Conservation (phyloP, 2,113 vertebrate genomes). For the Saguinus midas region DNA sequence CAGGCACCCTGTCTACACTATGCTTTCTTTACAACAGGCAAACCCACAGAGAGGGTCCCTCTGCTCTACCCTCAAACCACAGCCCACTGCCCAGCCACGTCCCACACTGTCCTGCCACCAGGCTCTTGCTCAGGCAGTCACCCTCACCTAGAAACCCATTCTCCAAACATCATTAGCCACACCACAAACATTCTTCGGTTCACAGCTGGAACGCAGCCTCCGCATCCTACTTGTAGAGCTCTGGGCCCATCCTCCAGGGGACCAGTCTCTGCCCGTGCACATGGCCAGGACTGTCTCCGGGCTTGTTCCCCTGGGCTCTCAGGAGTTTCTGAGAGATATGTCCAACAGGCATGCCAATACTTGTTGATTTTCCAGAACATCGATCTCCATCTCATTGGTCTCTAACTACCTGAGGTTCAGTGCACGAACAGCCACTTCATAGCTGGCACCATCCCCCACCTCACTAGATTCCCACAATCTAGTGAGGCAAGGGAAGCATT, state of each 20-base stretch:
- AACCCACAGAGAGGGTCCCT: not conserved
- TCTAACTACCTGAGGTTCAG: not conserved
- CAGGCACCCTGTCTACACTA: not conserved
- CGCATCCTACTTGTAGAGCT: not conserved
- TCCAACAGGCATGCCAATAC: rapidly evolving
- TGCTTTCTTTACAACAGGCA: not conserved
- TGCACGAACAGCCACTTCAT: not conserved
- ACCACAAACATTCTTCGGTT: not conserved
- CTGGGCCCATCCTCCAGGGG: not conserved
- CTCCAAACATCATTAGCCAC: not conserved
- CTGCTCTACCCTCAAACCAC: not conserved
- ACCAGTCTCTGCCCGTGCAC: rapidly evolving
- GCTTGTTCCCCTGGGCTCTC: not conserved
- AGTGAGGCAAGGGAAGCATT: not conserved
- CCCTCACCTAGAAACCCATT: not conserved
- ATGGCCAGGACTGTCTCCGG: not conserved
- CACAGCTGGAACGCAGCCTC: not conserved
- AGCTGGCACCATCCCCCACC: not conserved
- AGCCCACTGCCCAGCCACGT: not conserved
- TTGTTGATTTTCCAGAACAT: not conserved
- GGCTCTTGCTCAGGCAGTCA: not conserved
- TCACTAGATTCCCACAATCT: not conserved
- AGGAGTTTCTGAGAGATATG: not conserved
- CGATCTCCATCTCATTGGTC: rapidly evolving
- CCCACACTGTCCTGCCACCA: not conserved